A percentile compares a stretch with the other conserved stretches of the same genome.
Conservation (phyloP, 2,797 vertebrate species). For the Falco biarmicus region DNA sequence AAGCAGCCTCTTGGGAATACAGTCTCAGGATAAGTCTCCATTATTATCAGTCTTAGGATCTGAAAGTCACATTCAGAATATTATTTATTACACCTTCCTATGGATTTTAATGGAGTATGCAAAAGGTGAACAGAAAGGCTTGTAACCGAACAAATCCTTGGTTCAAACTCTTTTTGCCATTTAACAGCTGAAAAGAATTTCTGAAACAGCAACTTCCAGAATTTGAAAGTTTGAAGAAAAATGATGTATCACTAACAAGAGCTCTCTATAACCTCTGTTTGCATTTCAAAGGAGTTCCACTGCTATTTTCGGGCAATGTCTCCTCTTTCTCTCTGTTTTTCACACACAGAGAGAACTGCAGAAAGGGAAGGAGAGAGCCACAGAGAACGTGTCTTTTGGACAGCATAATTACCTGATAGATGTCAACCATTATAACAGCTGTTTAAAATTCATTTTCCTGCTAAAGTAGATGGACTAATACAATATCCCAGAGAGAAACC, state of each 20-base stretch:
- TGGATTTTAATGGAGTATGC: background rate
- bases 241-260: background rate
- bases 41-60: slow-evolving; percentile 54
- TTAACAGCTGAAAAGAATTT: background rate
- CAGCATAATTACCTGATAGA: background rate
- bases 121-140: slow-evolving; percentile 31
- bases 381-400: background rate
- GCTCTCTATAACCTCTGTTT: background rate
- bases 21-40: slow-evolving; percentile 44
- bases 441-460: background rate
- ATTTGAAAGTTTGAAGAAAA: background rate
- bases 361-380: background rate
- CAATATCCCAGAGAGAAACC: background rate
- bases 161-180: slow-evolving; percentile 12
- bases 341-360: background rate
- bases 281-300: background rate
- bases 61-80: slow-evolving; percentile 64
- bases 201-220: background rate
- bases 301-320: background rate
- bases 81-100: slow-evolving; percentile 15
- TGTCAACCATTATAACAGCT: background rate
- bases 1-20: slow-evolving; percentile 48
- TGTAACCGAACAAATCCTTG: slow-evolving; percentile 20
- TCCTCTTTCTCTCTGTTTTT: background rate
- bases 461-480: background rate